Evolutionary conservation across 1,140 invertebrate species (phyloP), one percentile per base, ranked within the genome.

Genomic region (Drosophila rhopaloa): DNA sequence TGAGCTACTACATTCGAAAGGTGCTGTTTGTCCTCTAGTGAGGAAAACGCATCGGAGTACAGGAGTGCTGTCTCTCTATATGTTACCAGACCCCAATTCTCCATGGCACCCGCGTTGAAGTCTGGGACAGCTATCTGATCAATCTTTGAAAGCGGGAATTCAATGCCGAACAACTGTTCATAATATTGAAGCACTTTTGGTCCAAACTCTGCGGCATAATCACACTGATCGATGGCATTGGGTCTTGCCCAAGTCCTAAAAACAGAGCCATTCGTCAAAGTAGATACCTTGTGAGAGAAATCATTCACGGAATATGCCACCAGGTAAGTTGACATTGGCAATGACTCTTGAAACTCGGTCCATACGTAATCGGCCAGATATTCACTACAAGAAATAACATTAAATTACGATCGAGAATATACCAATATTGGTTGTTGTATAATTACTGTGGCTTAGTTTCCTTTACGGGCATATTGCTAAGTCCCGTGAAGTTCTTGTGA

Each of bases 261-360:
- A 24, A 43, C 48, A 3, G 35, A 4, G 86, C 95, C 95, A 92
- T 97, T 97, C 4, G 27, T 2, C 13, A 24, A 95, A 92, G 97
- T 97, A 5, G n/a, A 93, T 92, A 43, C 90, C 85, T 46, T 94
- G 93, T 85, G 94, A 1, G 93, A 78, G 82, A 97, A 97, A 72
- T 97, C 96, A 44, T 95, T 96, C 0, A 97, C 93, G n/a, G 95
- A 93, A 85, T 95, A 96, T 0, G 96, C 96, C 0, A 97, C 94
- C 7, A 97, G 92, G 85, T 97, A 98, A 0, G 97, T 97, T 0
- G 96, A 96, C 96, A 97, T 97, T 2, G 94, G 94, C 1, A 96
- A 94, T 0, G 95, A 95, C 13, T 93, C 93, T 41, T 95, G 92
- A 85, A 95, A 97, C 5, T 93, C 90, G 78, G 95, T 94, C 93